phyloP scores from a whole-genome alignment of 2,888 invertebrate species.

The Heterodera filipjevi region DNA sequence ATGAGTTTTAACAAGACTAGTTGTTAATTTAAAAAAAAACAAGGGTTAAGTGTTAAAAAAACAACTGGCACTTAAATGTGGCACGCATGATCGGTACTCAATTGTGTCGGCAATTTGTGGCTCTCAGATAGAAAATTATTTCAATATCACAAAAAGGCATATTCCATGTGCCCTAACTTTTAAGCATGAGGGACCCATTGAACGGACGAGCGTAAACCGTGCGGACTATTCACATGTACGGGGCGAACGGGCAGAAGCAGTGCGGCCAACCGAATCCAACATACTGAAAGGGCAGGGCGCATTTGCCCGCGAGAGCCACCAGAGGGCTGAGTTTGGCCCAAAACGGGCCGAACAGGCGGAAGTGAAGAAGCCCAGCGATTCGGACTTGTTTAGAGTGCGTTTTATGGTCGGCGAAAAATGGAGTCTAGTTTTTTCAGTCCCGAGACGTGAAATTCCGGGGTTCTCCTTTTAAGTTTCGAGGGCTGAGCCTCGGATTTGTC shows the following conservation, averaged over 20 bases:
- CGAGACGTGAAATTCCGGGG: neutral
- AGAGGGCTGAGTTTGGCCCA: conserved; percentile 34
- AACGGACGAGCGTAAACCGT: conserved; percentile 18
- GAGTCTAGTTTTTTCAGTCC: too few relatives aligned
- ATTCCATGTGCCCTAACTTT: neutral
- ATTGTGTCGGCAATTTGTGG: too few relatives aligned
- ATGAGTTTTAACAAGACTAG: too few relatives aligned
- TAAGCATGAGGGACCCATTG: conserved; percentile 19
- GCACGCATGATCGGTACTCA: too few relatives aligned
- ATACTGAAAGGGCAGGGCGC: conserved; percentile 42
- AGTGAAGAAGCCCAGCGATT: conserved; percentile 42
- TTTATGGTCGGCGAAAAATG: conserved; percentile 15
- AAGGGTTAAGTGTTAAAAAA: too few relatives aligned
- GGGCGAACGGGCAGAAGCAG: conserved; percentile 48
- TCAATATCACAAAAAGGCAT: neutral
- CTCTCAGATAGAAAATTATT: too few relatives aligned
- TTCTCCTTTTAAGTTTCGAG: neutral
- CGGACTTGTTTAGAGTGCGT: conserved; percentile 48
- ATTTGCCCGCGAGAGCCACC: conserved; percentile 40
- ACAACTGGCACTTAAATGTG: too few relatives aligned
- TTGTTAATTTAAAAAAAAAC: too few relatives aligned
- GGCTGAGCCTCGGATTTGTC: too few relatives aligned
- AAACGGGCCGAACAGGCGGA: conserved; percentile 44
- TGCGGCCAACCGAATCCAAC: conserved; percentile 45
- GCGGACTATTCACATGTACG: conserved; percentile 28